Evolutionary conservation across 2,113 vertebrate genomes (phyloP).

Genomic region (Myanophis thanlyinensis): DNA sequence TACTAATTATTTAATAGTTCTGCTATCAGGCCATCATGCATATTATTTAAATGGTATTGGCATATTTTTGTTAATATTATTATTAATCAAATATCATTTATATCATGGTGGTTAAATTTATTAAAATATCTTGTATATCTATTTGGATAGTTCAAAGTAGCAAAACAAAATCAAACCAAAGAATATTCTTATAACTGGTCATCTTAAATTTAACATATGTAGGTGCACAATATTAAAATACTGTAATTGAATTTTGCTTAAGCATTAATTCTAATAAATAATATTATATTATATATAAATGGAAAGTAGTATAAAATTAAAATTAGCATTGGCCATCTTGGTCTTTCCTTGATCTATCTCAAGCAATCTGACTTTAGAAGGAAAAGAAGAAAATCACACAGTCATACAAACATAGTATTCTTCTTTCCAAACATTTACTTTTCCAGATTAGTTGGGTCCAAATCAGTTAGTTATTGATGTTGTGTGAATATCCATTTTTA

Average conservation of each 20-base stretch:
- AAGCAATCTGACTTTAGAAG: background rate
- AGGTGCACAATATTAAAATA: conserved; percentile 8
- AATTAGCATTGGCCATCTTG: background rate
- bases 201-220: conserved; percentile 5
- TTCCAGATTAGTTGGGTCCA: background rate
- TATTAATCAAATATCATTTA: conserved; percentile 14
- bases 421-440: background rate
- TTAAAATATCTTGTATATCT: background rate
- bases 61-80: background rate
- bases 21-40: accelerated
- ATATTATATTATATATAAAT: background rate
- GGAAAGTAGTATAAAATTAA: background rate
- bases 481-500: background rate
- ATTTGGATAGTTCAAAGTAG: background rate
- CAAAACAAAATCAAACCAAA: background rate
- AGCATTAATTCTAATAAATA: background rate
- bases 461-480: background rate
- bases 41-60: conserved; percentile 5
- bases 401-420: background rate
- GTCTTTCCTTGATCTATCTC: background rate
- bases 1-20: background rate
- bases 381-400: background rate
- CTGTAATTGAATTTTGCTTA: background rate
- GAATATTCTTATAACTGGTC: background rate
- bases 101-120: background rate